Base-by-base conservation (phyloP, 2,888 invertebrate genomes). In the Xanthia icteritia region DNA sequence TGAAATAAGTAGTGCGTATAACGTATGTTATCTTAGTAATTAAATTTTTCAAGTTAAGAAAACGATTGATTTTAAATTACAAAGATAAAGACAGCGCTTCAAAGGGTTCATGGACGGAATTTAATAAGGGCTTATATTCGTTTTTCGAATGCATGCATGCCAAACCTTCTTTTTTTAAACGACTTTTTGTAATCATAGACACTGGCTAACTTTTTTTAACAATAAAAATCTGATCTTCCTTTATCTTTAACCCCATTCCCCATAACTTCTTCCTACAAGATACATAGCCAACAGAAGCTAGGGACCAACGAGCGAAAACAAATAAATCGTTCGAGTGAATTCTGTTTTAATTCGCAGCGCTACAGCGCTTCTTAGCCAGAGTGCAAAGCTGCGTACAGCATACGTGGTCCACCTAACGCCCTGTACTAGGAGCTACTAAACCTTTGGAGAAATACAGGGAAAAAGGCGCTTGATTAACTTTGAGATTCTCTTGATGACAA, bases 311-410 rank as follows among this genome's bases (percentile, higher is more conserved):
- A 56, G 42, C 42, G 51, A 63, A 81, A 76, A 65, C 71, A 83
- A 87, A 90, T 89, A 89, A 89, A 86, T 86, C 67, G 71, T 64
- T 81, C 54, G 13, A 68, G 67, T 76, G 83, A 54, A 74, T 85
- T 72, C 80, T 81, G 88, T 88, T 90, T 89, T 88, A 88, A 89
- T 90, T 88, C 79, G 31, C 71, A 66, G 60, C 56, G 65, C 51
- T 76, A 77, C 70, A 85, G 73, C 71, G 69, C 79, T 82, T 76
- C 83, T 84, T 82, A 83, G 75, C 83, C 66, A 76, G 82, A 92
- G 91, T 91, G 92, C 91, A 89, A 89, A 91, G 85, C 84, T 87
- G 88, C 88, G 92, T 92, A 87, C 87, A 68, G 72, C 82, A 88
- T 90, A 91, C 91, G 91, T 92, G 91, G 89, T 84, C 83, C 84